Evolutionary conservation across 2,888 invertebrate species (phyloP).

Genomic region (Stenotaenia linearis): DNA sequence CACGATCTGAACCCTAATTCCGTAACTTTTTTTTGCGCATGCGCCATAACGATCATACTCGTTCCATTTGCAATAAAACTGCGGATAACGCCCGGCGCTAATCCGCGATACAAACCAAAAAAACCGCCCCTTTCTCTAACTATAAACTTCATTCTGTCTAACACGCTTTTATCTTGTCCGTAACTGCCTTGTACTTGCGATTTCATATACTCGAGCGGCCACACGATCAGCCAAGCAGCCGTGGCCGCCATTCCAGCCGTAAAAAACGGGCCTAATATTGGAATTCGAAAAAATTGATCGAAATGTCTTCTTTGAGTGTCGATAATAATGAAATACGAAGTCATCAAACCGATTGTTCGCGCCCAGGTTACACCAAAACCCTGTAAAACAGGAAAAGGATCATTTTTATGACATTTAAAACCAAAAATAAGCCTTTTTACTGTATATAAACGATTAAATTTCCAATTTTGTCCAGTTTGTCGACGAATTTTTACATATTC

Average conservation of each 20-base stretch:
- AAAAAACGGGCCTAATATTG: slow-evolving; percentile 45
- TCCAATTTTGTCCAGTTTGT: slow-evolving; percentile 33
- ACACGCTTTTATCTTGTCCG: slow-evolving; percentile 39
- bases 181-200: slow-evolving; percentile 46
- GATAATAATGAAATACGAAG: slow-evolving; percentile 45
- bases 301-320: slow-evolving; percentile 45
- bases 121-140: slow-evolving; percentile 43
- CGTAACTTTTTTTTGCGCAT: slow-evolving; percentile 45
- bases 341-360: slow-evolving; percentile 45
- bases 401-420: not conserved
- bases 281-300: slow-evolving; percentile 43
- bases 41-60: slow-evolving; percentile 46
- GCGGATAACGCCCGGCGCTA: slow-evolving; percentile 45
- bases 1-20: slow-evolving; percentile 42
- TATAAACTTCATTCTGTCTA: slow-evolving; percentile 42
- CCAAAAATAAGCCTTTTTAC: slow-evolving; percentile 40
- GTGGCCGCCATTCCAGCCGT: slow-evolving; percentile 44
- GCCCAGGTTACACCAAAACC: slow-evolving; percentile 46
- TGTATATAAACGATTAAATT: slow-evolving; percentile 31
- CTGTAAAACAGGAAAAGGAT: slow-evolving; percentile 39
- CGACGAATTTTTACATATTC: slow-evolving; percentile 43
- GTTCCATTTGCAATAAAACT: slow-evolving; percentile 46
- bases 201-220: slow-evolving; percentile 48
- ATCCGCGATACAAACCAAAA: slow-evolving; percentile 44
- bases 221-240: slow-evolving; percentile 46